phyloP scores from a whole-genome alignment of 2,797 vertebrate genomes.

The Pteropus rufus region DNA sequence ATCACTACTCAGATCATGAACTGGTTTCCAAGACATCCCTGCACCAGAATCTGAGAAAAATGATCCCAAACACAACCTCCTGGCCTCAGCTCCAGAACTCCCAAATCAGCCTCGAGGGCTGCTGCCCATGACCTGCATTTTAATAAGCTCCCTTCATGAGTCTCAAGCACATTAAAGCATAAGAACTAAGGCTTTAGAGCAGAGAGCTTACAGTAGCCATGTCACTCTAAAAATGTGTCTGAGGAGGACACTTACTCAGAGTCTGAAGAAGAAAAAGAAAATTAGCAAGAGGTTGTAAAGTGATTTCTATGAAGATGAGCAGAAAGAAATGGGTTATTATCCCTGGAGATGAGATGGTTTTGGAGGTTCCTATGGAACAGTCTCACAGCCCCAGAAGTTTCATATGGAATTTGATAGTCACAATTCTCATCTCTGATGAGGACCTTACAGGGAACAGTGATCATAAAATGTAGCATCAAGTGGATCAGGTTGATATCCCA shows the following conservation, averaged over 20 bases:
- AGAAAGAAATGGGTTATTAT: neutral
- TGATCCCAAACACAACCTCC: neutral
- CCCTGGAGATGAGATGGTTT: neutral
- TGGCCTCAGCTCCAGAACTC: neutral
- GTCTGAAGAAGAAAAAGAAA: neutral
- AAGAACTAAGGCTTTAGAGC: neutral
- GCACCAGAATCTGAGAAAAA: neutral
- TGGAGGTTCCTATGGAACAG: neutral
- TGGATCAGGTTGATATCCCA: neutral
- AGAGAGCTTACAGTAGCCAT: neutral
- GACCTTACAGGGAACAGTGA: neutral
- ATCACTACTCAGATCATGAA: neutral
- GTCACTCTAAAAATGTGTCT: neutral
- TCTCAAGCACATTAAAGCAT: neutral
- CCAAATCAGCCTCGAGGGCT: neutral
- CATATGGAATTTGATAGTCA: neutral
- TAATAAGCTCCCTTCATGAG: neutral
- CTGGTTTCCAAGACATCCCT: neutral
- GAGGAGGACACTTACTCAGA: neutral
- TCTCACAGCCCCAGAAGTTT: neutral
- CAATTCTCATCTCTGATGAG: neutral
- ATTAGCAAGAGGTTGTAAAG: neutral
- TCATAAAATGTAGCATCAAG: fast-evolving
- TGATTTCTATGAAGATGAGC: neutral
- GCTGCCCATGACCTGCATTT: neutral